Base-by-base conservation (phyloP, 2,797 vertebrate species). In the Poecilia wingei region DNA sequence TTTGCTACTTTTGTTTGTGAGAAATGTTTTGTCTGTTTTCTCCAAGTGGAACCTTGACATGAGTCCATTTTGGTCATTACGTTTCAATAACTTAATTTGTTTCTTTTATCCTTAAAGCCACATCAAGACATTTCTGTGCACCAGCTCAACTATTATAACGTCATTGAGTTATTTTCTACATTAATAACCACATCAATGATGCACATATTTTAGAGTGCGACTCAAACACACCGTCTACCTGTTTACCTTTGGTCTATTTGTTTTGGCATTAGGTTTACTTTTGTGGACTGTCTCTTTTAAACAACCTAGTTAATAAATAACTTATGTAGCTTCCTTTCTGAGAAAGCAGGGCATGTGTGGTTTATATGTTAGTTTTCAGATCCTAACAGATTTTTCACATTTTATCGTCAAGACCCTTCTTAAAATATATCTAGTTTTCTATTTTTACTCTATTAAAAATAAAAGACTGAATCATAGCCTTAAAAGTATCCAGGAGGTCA, bases 261-360 rank as follows among this genome's bases (percentile, higher is more conserved):
- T 31, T 31, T 31, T 47, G 10, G 2, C 57, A 0, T 68, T 18
- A 41, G 55, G 51, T 16, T 73, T 77, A 59, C 75, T 77, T 16
- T 78, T 71, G 53, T 80, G 36, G 22, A 49, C 57, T 64, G 69
- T 47, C 33, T 68, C 8, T 43, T 61, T 79, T 82, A 76, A 85
- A 80, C 31, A 61, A 39, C 25, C 6, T 28, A 47, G 18, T 69
- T 51, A 68, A 45, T 76, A 39, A 70, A 75, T 69, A 76, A 72
- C 33, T 39, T 13, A n/a, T 66, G 64, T 12, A 16, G 25, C 4
- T 6, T 25, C 59, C 25, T 68, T 18, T 76, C 22, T 36, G 12
- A 36, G 31, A 74, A 70, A 61, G 45, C 43, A 69, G 33, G 31
- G 33, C 33, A 20, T 28, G 43, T 22, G 5, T 36, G 5, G 39